phyloP scores from a whole-genome alignment of 2,888 invertebrate genomes.

The Vesta saturnalis region DNA sequence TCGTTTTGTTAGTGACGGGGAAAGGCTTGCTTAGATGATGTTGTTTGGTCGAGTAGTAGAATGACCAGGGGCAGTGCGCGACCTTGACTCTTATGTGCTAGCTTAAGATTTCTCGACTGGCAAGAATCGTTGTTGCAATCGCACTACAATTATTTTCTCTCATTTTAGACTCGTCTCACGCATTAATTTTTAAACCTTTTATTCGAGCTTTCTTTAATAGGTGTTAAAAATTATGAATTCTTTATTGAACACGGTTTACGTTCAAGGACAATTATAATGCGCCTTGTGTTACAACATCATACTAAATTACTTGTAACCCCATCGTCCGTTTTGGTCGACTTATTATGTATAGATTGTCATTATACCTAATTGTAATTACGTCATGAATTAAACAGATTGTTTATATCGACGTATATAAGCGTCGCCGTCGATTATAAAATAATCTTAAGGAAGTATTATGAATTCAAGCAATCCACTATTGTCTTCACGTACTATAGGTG shows the following conservation, averaged over 20 bases:
- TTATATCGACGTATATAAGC: too few relatives aligned
- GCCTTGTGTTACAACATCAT: slow-evolving; percentile 18
- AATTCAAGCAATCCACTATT: slow-evolving; percentile 8
- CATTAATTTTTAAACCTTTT: too few relatives aligned
- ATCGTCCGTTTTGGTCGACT: too few relatives aligned
- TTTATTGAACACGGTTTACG: slow-evolving; percentile 13
- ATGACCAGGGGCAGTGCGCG: slow-evolving; percentile 48
- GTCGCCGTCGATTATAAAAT: not conserved
- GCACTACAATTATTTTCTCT: slow-evolving; percentile 34
- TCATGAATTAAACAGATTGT: not conserved
- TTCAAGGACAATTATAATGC: slow-evolving; percentile 39
- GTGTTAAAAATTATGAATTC: not conserved
- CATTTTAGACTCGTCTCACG: slow-evolving; percentile 1
- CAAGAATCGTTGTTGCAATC: slow-evolving; percentile 38
- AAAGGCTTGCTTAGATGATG: slow-evolving; percentile 35
- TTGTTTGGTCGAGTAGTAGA: slow-evolving; percentile 47
- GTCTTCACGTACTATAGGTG: slow-evolving; percentile 18
- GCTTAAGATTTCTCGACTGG: slow-evolving; percentile 40
- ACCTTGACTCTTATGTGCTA: slow-evolving; percentile 47
- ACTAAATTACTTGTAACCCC: slow-evolving; percentile 24
- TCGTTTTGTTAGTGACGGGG: slow-evolving; percentile 29
- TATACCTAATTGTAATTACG: not conserved
- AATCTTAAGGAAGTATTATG: slow-evolving; percentile 15
- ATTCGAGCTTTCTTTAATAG: too few relatives aligned
- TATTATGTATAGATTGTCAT: not conserved